Percentiles rank a stretch among this genome's conserved stretches.
phyloP scores from a whole-genome alignment of 2,113 vertebrate genomes.

The Pelvicachromis taeniatus region DNA sequence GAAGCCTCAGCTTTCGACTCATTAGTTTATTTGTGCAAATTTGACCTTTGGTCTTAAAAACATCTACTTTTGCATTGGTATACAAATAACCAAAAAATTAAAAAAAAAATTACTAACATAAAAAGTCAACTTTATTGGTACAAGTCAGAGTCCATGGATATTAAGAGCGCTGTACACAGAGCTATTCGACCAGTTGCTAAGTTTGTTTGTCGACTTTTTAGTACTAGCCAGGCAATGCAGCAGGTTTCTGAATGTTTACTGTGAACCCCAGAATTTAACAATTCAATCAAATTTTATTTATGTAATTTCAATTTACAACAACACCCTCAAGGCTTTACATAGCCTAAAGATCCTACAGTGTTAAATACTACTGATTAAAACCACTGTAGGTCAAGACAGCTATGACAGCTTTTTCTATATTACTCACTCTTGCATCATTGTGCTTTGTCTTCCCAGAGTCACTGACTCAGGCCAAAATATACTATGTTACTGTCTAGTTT shows the following conservation, averaged over 20 bases:
- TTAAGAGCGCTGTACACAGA: background rate
- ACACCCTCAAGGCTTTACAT: background rate
- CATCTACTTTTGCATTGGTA: background rate
- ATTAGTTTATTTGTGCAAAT: background rate
- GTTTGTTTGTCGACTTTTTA: background rate
- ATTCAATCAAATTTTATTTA: background rate
- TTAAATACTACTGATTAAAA: background rate
- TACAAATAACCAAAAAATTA: background rate
- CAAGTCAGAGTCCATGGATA: background rate
- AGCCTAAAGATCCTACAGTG: background rate
- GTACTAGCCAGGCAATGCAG: background rate
- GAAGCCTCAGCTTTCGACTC: background rate
- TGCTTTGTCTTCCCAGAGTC: background rate
- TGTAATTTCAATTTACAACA: background rate
- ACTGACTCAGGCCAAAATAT: background rate
- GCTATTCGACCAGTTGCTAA: background rate
- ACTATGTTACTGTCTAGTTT: background rate
- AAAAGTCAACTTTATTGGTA: background rate
- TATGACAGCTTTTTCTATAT: background rate
- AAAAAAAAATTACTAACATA: background rate
- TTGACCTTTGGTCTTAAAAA: background rate
- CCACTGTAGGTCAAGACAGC: background rate
- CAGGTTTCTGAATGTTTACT: background rate
- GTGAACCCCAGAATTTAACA: background rate
- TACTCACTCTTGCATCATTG: background rate